Evolutionary conservation across 2,113 vertebrate genomes (phyloP), one percentile per base, ranked within the genome.

Genomic region (Strix uralensis): DNA sequence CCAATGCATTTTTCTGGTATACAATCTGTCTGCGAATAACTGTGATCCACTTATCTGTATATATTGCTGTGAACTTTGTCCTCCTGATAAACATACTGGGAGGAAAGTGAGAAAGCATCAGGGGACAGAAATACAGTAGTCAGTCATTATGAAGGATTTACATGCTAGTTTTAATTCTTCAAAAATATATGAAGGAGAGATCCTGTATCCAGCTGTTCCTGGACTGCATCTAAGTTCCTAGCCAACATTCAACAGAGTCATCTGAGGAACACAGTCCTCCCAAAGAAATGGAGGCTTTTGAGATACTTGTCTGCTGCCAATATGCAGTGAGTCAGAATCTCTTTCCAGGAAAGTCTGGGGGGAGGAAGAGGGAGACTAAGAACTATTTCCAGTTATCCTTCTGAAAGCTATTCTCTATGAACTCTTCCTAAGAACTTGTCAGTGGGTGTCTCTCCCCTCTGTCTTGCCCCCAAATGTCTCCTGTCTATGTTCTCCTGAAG

Each of bases 391-490:
- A 80, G 67, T 6, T 20, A 44, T 40, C 5, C 4, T 89, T 67
- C 40, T 69, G 55, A 62, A 49, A 80, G 20, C 22, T 79, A 6
- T 49, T 55, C 4, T 46, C 38, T 38, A 25, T 38, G 22, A 74
- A 49, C 23, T 44, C n/a, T 73, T 73, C 54, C 61, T 49, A 36
- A 61, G 29, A 66, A 49, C 26, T 80, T 80, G 25, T n/a, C 0
- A 0, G 14, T 52, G 58, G 2, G 10, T 85, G 11, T 62, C 13
- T 62, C 5, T 83, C 7, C 14, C 4, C 0, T 0, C 10, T 72
- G 63, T 17, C 15, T 54, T 88, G 59, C 15, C 34, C 7, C 8
- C 26, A 59, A 14, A 47, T 47, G 20, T n/a, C 44, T 78, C 29
- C 34, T 12, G 5, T 78, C 34, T 12, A 5, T 78, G 17, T 66